Base-by-base conservation (phyloP, 1,140 invertebrate species). In the Hormaphis cornu region DNA sequence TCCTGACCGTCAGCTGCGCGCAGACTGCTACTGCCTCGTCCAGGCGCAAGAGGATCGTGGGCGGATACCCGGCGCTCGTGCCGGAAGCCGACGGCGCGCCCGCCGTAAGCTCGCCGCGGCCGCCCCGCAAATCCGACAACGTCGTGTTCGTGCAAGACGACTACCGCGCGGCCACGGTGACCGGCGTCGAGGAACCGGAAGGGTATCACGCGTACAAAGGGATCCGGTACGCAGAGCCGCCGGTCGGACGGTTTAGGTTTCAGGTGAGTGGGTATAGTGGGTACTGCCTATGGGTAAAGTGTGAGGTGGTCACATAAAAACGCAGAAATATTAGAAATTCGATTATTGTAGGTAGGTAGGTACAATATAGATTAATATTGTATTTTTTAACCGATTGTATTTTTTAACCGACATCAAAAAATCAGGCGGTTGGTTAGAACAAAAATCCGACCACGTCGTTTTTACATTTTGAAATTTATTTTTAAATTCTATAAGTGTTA, bases 201-300 rank as follows among this genome's bases (percentile, higher is more conserved):
- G 78, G 79, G 37, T 81, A 83, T 74, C 85, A 84, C 71, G 78
- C 78, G 8, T 89, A 87, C 71, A 79, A 84, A 66, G 89, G 88
- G 12, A 82, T 91, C 26, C 84, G 87, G 72, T 91, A 86, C 79
- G 89, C 85, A 0, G 78, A 85, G 74, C 82, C 88, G 12, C 88
- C 89, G 2, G 74, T 84, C n/a, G 84, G 84, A 14, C 73, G 79
- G 40, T 77, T 83, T 48, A 76, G 89, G 72, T 91, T 88, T 75
- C 80, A 82, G 77, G 85, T 84, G 81, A 79, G 73, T 26, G 48
- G 52, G n/a, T n/a, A n/a, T n/a, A n/a, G n/a, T n/a, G n/a, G n/a
- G n/a, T n/a, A n/a, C n/a, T n/a, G n/a, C n/a, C n/a, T n/a, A n/a
- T n/a, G n/a, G n/a, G n/a, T n/a, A n/a, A n/a, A n/a, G n/a, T n/a